Percentiles rank a stretch among this genome's conserved stretches.
These are phyloP conservation scores for Myopa testacea DNA, from an alignment of 2,888 invertebrate genomes.

Conservation along the genomic window DNA sequence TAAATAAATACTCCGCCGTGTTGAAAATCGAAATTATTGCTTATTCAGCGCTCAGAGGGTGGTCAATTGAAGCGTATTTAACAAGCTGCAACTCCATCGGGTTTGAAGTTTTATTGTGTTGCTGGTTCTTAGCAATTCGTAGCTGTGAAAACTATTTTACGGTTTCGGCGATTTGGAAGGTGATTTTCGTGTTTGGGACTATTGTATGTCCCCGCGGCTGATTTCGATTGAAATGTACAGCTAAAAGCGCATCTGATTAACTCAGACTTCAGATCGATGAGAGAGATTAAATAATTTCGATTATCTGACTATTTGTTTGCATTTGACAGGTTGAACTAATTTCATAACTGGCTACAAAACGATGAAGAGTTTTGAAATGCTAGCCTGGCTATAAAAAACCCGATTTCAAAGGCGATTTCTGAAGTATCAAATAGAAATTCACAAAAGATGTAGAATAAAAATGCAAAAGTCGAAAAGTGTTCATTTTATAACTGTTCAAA, in stretches of 20 bases:
- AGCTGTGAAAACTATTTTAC: conserved; percentile 10
- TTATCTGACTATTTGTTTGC: conserved; percentile 24
- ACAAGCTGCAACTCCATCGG: conserved; percentile 25
- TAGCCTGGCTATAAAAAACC: too few species aligned
- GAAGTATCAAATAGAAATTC: too few species aligned
- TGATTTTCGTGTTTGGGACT: too few species aligned
- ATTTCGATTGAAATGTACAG: not conserved
- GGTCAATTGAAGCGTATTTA: conserved; percentile 31
- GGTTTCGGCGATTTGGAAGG: not conserved
- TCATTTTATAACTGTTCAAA: too few species aligned
- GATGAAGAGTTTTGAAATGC: not conserved
- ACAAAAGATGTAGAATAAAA: too few species aligned
- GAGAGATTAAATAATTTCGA: conserved; percentile 7
- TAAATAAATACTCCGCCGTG: not conserved
- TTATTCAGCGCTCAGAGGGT: conserved; percentile 37
- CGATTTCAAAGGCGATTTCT: not conserved
- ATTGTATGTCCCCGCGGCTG: not conserved
- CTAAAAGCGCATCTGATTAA: not conserved
- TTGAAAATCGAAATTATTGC: conserved; percentile 25
- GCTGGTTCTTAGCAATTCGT: not conserved
- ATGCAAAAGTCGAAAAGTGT: too few species aligned
- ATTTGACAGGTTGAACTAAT: conserved; percentile 40
- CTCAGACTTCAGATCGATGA: not conserved
- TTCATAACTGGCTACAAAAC: not conserved
- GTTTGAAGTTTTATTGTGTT: not conserved